These are phyloP conservation scores for Sitophilus oryzae DNA, from an alignment of 1,140 invertebrate genomes.

Conservation along the genomic window DNA sequence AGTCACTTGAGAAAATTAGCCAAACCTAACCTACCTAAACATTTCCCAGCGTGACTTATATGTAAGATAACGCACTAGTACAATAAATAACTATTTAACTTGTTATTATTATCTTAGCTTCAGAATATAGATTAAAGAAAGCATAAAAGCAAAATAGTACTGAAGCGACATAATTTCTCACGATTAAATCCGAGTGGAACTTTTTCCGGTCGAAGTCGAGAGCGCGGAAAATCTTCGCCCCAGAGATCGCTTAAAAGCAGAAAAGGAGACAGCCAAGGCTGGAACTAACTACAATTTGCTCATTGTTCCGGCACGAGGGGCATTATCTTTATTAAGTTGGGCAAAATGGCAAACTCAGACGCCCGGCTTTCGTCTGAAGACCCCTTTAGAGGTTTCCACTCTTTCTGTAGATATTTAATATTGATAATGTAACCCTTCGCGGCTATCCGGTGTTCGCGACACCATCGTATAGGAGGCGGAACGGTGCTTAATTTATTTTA, in stretches of 20 bases:
- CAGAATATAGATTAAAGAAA: too few species aligned
- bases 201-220: conserved; percentile 37
- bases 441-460: conserved; percentile 24
- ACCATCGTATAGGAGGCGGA: too few species aligned
- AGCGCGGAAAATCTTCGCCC: neutral
- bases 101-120: too few species aligned
- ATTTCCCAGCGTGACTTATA: too few species aligned
- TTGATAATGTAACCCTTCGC: conserved; percentile 40
- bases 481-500: conserved; percentile 34
- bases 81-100: too few species aligned
- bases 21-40: too few species aligned
- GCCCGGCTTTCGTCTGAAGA: conserved; percentile 36
- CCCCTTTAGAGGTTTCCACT: too few species aligned
- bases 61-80: too few species aligned
- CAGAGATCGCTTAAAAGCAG: neutral
- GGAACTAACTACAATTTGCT: conserved; percentile 41
- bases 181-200: too few species aligned
- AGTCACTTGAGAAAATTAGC: too few species aligned
- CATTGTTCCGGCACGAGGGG: conserved; percentile 38
- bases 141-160: too few species aligned
- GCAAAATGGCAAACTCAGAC: conserved; percentile 31
- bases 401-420: conserved; percentile 42
- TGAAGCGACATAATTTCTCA: too few species aligned
- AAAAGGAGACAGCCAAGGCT: conserved; percentile 1
- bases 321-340: conserved; percentile 42